phyloP scores from a whole-genome alignment of 2,797 vertebrate genomes.

The Allobates femoralis region DNA sequence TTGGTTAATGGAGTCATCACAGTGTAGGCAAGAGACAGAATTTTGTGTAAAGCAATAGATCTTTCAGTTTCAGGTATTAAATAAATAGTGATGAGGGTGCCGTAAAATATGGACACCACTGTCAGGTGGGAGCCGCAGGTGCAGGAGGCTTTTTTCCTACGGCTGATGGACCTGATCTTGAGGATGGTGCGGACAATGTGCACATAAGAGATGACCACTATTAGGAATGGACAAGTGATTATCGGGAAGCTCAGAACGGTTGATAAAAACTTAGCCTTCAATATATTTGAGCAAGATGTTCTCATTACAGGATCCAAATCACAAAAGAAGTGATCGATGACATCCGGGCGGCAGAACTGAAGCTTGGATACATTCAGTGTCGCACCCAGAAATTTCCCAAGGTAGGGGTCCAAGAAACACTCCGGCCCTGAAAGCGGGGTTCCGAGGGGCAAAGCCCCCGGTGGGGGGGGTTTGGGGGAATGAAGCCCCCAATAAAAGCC shows the following conservation, averaged over 20 bases:
- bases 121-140: too few relatives aligned
- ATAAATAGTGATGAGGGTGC: conserved; percentile 39
- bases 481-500: too few relatives aligned
- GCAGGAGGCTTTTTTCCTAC: not conserved
- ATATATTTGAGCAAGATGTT: conserved; percentile 46
- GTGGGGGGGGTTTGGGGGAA: too few relatives aligned
- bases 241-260: conserved; percentile 3
- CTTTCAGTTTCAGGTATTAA: conserved; percentile 3
- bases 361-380: not conserved
- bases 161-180: not conserved
- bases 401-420: too few relatives aligned
- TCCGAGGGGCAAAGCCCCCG: too few relatives aligned
- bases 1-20: conserved; percentile 46
- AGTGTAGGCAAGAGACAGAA: conserved; percentile 31
- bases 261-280: not conserved
- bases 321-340: conserved; percentile 57
- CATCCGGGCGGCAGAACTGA: not conserved
- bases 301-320: conserved; percentile 45
- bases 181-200: too few relatives aligned
- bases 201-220: not conserved
- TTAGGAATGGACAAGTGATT: not conserved
- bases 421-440: too few relatives aligned
- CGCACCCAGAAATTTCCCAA: too few relatives aligned
- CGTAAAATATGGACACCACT: not conserved
- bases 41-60: conserved; percentile 20